Evolutionary conservation across 2,113 vertebrate genomes (phyloP).

Genomic region (Tetrao urogallus): DNA sequence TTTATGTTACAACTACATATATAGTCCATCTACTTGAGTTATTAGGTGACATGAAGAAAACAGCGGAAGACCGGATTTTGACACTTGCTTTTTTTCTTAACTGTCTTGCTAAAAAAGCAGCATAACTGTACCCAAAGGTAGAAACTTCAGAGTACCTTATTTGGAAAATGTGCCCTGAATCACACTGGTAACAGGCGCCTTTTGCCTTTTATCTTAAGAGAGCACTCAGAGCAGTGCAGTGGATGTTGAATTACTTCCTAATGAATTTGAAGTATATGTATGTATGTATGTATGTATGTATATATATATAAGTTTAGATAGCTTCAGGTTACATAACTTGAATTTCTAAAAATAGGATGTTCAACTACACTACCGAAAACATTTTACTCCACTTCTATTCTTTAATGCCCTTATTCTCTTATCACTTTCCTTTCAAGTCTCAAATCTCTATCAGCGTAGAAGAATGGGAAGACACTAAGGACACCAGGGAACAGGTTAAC

Average conservation of each 20-base stretch:
- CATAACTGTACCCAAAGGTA: background rate
- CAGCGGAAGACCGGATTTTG: background rate
- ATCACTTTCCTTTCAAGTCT: conserved; percentile 77
- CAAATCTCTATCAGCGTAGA: conserved; percentile 90
- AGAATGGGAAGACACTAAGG: conserved; percentile 90
- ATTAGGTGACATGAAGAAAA: background rate
- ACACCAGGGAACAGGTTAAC: conserved; percentile 81
- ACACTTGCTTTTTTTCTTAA: background rate
- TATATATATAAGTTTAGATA: background rate
- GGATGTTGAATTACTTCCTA: background rate
- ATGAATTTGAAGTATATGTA: background rate
- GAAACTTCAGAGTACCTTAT: background rate
- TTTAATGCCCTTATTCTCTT: background rate
- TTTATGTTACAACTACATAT: background rate
- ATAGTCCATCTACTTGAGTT: background rate
- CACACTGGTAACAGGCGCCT: background rate
- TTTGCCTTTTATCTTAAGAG: background rate
- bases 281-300: background rate
- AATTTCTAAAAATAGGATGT: background rate
- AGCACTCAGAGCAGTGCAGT: background rate
- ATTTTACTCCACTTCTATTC: background rate
- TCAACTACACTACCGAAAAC: background rate
- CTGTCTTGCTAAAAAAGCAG: background rate
- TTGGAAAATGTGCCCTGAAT: background rate
- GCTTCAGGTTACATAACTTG: background rate